Evolutionary conservation across 1,140 invertebrate species (phyloP).

Genomic region (Leptinotarsa defecta): DNA sequence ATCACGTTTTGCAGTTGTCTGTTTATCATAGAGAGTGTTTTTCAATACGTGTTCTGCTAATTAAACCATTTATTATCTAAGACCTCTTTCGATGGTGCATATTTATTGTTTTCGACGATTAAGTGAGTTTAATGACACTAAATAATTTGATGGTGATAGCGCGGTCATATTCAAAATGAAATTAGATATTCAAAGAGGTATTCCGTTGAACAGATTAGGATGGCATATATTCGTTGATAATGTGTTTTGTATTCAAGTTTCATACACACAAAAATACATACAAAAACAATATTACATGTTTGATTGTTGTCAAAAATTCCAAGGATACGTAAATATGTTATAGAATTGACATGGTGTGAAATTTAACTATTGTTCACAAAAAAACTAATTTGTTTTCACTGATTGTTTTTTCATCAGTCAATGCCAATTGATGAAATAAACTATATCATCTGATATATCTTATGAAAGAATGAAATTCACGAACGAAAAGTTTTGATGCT

Average conservation of each 20-base stretch:
- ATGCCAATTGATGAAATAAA: too few species aligned
- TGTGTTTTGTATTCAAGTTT: not conserved
- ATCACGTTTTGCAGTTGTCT: conserved; percentile 34
- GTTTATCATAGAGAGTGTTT: conserved; percentile 38
- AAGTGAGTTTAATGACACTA: conserved; percentile 22
- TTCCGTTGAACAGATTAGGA: not conserved
- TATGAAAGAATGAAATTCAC: too few species aligned
- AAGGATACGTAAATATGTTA: too few species aligned
- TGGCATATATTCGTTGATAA: not conserved
- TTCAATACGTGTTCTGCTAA: conserved; percentile 39
- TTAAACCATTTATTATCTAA: conserved; percentile 34
- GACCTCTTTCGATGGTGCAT: conserved; percentile 18
- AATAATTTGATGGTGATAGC: conserved; percentile 21
- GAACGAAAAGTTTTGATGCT: too few species aligned
- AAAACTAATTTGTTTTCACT: too few species aligned
- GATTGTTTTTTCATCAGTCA: too few species aligned
- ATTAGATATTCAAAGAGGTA: conserved; percentile 19
- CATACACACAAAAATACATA: not conserved
- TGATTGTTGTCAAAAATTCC: too few species aligned
- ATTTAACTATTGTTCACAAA: too few species aligned
- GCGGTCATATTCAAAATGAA: conserved; percentile 12
- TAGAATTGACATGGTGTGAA: too few species aligned
- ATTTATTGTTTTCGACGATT: conserved; percentile 24
- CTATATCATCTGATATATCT: too few species aligned
- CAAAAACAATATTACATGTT: too few species aligned